Conservation (phyloP, 2,113 vertebrate genomes). For the Abramis brama region DNA sequence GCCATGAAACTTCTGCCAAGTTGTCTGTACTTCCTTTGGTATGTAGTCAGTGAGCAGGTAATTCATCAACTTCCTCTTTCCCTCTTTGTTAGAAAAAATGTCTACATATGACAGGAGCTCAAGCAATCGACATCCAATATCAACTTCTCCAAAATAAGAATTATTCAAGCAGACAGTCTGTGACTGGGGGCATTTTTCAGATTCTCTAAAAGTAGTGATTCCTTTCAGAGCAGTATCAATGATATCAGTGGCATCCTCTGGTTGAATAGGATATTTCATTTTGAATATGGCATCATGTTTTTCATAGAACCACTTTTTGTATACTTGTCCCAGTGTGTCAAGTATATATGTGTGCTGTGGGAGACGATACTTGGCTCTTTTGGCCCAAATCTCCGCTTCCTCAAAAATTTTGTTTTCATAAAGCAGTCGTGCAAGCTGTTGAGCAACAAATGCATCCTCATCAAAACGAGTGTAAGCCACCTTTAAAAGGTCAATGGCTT, state of each 20-base stretch:
- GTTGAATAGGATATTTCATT: constrained; percentile 38
- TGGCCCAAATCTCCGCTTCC: constrained; percentile 77
- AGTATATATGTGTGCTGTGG: constrained; percentile 80
- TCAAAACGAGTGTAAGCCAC: constrained; percentile 73
- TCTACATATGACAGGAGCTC: constrained; percentile 70
- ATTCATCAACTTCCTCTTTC: constrained; percentile 66
- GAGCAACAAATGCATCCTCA: constrained; percentile 79
- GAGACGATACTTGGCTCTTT: constrained; percentile 65
- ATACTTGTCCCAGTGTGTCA: constrained; percentile 85
- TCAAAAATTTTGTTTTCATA: constrained; percentile 76
- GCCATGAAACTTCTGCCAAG: constrained; percentile 75
- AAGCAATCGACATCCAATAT: constrained; percentile 78
- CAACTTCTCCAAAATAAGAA: constrained; percentile 76
- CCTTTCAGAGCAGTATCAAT: constrained; percentile 77
- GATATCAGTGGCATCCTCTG: constrained; percentile 59
- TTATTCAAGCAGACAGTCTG: constrained; percentile 72
- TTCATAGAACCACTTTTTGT: constrained; percentile 77
- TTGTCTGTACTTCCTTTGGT: constrained; percentile 69
- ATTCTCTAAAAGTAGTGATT: constrained; percentile 75
- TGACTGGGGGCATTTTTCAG: constrained; percentile 69
- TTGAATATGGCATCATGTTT: constrained; percentile 65
- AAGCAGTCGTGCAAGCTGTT: constrained; percentile 81
- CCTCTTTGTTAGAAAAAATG: constrained; percentile 64
- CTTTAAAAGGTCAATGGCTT: constrained; percentile 74
- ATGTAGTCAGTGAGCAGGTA: constrained; percentile 79